These are phyloP conservation scores for Congeria kusceri DNA, from an alignment of 2,888 invertebrate genomes.

Conservation along the genomic window DNA sequence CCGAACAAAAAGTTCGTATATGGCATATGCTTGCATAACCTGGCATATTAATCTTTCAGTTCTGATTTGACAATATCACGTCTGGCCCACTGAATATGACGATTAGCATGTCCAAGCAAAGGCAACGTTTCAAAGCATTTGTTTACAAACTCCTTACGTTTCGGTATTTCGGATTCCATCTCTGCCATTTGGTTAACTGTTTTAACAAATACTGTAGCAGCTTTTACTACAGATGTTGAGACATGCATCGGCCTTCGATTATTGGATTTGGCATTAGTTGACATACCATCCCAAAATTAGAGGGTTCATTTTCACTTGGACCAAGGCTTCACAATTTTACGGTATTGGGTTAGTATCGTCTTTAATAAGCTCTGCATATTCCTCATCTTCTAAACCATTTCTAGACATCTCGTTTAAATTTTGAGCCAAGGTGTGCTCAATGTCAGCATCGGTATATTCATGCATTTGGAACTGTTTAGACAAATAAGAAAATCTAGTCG, in stretches of 20 bases:
- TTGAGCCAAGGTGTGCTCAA: conserved; percentile 9
- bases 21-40: too few species aligned
- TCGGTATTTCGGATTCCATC: conserved; percentile 6
- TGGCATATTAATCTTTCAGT: too few species aligned
- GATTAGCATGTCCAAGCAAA: conserved; percentile 41
- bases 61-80: too few species aligned
- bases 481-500: too few species aligned
- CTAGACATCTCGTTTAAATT: conserved; percentile 34
- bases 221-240: conserved; percentile 37
- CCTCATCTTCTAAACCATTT: conserved; percentile 41
- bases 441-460: too few species aligned
- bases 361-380: conserved; percentile 34
- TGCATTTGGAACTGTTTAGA: too few species aligned
- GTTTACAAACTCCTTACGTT: conserved; percentile 21
- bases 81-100: too few species aligned
- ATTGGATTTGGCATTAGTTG: conserved; percentile 11
- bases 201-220: conserved; percentile 43
- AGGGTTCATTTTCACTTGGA: conserved; percentile 32
- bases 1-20: too few species aligned
- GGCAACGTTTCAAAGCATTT: conserved; percentile 29
- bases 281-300: conserved; percentile 36
- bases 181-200: conserved; percentile 26
- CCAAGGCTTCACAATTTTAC: conserved; percentile 36
- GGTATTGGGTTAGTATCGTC: conserved; percentile 35
- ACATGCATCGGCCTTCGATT: conserved; percentile 32